Percentiles rank a stretch among this genome's conserved stretches.
These are phyloP conservation scores for Motacilla tschutschensis DNA, from an alignment of 2,113 vertebrate species.

Conservation along the genomic window DNA sequence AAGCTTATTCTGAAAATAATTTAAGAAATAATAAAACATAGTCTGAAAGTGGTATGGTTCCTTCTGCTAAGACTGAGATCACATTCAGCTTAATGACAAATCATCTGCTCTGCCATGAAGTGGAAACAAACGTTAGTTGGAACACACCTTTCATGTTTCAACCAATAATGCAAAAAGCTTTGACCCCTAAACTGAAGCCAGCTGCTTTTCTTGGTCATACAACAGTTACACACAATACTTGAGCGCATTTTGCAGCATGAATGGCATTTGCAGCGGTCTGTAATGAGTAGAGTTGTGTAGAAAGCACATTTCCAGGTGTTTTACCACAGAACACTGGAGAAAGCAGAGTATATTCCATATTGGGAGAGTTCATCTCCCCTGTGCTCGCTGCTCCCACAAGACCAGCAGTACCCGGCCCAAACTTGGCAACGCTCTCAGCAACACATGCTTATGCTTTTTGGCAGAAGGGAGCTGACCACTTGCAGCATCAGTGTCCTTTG, in stretches of 20 bases:
- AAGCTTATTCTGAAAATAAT: background rate
- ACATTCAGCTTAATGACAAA: background rate
- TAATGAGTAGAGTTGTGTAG: background rate
- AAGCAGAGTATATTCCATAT: background rate
- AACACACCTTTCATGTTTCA: background rate
- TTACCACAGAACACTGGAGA: background rate
- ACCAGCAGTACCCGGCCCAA: background rate
- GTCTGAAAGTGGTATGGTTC: background rate
- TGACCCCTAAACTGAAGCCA: background rate
- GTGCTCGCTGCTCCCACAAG: background rate
- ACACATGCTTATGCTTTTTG: conserved; percentile 58
- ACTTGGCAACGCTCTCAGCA: conserved; percentile 33
- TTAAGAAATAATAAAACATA: background rate
- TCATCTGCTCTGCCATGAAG: background rate
- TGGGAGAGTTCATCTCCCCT: background rate
- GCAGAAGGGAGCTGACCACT: conserved; percentile 40
- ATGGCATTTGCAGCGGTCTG: background rate
- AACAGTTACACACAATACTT: background rate
- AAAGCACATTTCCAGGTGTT: background rate
- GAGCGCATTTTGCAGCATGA: background rate
- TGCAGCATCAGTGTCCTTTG: conserved; percentile 44
- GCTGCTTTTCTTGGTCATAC: background rate
- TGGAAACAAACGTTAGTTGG: background rate
- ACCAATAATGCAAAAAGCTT: background rate
- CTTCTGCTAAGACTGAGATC: background rate